Evolutionary conservation across 92 coral and sea anemone species (phyloP).

Genomic region (Zoanthus gigantus): DNA sequence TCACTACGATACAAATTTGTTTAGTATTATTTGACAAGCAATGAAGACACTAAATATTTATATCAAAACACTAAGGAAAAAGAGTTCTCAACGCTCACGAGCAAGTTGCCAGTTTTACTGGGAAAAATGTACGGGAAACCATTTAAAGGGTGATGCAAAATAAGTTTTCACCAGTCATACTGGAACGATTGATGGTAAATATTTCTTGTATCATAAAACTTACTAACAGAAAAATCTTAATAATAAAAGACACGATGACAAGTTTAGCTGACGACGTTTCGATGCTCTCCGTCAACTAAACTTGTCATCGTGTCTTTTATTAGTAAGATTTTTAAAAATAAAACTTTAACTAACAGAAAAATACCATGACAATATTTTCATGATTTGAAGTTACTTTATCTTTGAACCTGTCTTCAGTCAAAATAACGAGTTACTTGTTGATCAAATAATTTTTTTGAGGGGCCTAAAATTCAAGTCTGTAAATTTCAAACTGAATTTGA

Average conservation of each 20-base stretch:
- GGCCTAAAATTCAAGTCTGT: neutral
- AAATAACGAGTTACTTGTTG: neutral
- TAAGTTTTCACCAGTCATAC: neutral
- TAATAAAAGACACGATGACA: too few species aligned
- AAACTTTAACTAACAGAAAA: neutral
- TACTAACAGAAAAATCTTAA: neutral
- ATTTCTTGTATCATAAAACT: neutral
- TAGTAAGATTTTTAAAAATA: too few species aligned
- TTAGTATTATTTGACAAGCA: neutral
- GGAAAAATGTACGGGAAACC: neutral
- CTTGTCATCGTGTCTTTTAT: too few species aligned
- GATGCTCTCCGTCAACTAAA: too few species aligned
- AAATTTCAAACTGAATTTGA: neutral
- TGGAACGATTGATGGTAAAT: neutral
- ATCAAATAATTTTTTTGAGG: neutral
- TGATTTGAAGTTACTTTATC: neutral
- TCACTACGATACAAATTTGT: neutral
- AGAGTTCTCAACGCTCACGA: neutral
- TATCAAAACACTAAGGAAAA: neutral
- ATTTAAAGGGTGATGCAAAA: neutral
- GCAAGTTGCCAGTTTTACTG: neutral
- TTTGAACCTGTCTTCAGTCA: neutral
- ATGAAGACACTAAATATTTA: neutral
- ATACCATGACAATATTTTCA: neutral
- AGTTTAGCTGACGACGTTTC: too few species aligned